Conservation (phyloP, 2,113 vertebrate genomes). For the Hemiprocne comata region DNA sequence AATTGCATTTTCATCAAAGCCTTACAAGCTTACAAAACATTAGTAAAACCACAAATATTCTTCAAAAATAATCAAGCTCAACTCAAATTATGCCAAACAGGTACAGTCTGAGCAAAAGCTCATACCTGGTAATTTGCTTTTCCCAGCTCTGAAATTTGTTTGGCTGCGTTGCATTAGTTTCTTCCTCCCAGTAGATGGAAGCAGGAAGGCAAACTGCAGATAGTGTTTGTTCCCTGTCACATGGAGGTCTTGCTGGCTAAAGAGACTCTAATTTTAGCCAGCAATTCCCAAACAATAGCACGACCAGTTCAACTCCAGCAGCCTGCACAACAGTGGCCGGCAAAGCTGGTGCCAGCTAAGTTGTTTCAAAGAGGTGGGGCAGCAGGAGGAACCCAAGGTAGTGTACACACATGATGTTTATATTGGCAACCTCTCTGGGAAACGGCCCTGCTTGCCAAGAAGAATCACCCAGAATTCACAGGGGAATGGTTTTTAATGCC, state of each 20-base stretch:
- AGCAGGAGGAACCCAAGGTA: background rate
- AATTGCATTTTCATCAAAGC: background rate
- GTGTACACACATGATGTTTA: rapidly evolving
- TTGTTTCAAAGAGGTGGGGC: background rate
- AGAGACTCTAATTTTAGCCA: background rate
- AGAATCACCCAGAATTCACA: background rate
- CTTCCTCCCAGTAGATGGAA: background rate
- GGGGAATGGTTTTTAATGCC: background rate
- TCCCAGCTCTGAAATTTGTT: background rate
- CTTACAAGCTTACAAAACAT: background rate
- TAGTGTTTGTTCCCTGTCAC: background rate
- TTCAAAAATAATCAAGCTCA: background rate
- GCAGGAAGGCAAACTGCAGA: background rate
- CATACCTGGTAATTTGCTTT: background rate
- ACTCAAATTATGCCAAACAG: background rate
- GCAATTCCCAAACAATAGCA: background rate
- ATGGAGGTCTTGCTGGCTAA: background rate
- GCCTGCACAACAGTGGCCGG: background rate
- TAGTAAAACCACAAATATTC: background rate
- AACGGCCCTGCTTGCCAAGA: background rate
- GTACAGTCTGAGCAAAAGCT: background rate
- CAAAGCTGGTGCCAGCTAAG: background rate
- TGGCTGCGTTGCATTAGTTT: background rate
- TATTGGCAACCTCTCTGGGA: background rate
- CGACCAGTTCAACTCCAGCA: background rate